Conservation (phyloP, 1,140 invertebrate genomes). For the Scaptodrosophila lebanonensis region DNA sequence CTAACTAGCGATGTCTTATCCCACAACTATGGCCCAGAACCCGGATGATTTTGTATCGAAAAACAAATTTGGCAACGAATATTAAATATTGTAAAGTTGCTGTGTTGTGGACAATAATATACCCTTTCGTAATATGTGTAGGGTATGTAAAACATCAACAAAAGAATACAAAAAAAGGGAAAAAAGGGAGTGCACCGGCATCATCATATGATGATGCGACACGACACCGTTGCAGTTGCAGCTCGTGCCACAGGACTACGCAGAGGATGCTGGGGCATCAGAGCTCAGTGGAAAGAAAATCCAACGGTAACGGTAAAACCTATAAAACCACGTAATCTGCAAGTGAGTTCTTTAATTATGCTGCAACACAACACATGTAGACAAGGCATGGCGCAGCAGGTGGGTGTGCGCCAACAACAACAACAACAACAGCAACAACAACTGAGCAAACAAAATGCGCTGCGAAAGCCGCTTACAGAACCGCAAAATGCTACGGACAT, state of each 20-base stretch:
- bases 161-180: no score
- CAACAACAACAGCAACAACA: slow-evolving; percentile 16
- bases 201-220: no score
- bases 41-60: no score
- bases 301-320: slow-evolving; percentile 50
- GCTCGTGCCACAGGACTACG: no score
- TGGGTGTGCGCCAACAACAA: slow-evolving; percentile 9
- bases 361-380: slow-evolving; percentile 51
- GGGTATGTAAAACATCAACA: slow-evolving; percentile 1
- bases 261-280: neutral
- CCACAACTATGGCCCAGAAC: no score
- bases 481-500: slow-evolving; percentile 73
- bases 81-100: no score
- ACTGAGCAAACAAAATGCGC: slow-evolving; percentile 60
- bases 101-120: no score
- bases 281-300: slow-evolving; percentile 17
- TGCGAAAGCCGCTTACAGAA: slow-evolving; percentile 69
- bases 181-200: no score
- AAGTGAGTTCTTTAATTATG: slow-evolving; percentile 74
- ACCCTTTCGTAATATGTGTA: no score
- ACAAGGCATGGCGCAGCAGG: slow-evolving; percentile 34
- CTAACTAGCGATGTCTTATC: no score
- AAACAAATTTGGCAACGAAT: no score
- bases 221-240: no score
- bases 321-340: slow-evolving; percentile 72